Conservation (phyloP, 2,888 invertebrate species). For the Saturnia pavonia region DNA sequence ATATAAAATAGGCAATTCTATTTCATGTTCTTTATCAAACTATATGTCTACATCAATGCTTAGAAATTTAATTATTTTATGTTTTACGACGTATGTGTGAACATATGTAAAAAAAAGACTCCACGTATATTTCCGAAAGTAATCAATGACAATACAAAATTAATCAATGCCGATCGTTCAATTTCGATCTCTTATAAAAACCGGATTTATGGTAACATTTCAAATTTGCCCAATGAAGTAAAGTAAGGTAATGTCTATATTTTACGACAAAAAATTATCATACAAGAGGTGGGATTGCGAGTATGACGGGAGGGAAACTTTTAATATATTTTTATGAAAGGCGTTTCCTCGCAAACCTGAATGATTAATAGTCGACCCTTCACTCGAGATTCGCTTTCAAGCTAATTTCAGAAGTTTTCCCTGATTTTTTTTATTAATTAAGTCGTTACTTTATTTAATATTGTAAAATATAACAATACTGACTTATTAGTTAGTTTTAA, state of each 20-base stretch:
- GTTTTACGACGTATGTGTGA: too few relatives aligned
- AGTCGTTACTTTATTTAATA: conserved; percentile 40
- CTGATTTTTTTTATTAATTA: conserved; percentile 58
- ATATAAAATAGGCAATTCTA: too few relatives aligned
- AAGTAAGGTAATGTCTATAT: conserved; percentile 51
- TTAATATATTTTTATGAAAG: conserved; percentile 76
- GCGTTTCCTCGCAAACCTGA: conserved; percentile 64
- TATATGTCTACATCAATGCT: too few relatives aligned
- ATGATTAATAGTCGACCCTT: conserved; percentile 75
- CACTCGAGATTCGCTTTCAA: conserved; percentile 56
- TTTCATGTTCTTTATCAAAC: too few relatives aligned
- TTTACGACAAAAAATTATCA: conserved; percentile 71
- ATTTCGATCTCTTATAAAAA: conserved; percentile 38
- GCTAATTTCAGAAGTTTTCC: conserved; percentile 57
- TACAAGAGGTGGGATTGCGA: conserved; percentile 60
- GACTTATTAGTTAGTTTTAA: too few relatives aligned
- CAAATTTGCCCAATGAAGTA: conserved; percentile 38
- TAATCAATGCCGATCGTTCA: conserved; percentile 24
- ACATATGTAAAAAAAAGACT: too few relatives aligned
- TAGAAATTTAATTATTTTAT: too few relatives aligned
- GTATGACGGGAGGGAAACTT: conserved; percentile 66
- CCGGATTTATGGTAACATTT: conserved; percentile 42
- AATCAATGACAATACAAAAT: conserved; percentile 15
- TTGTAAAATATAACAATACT: background rate
- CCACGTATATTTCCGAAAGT: background rate